A percentile compares a stretch with the other conserved stretches of the same genome.
phyloP scores from a whole-genome alignment of 92 coral and sea anemone genomes.

The Montipora capitata region DNA sequence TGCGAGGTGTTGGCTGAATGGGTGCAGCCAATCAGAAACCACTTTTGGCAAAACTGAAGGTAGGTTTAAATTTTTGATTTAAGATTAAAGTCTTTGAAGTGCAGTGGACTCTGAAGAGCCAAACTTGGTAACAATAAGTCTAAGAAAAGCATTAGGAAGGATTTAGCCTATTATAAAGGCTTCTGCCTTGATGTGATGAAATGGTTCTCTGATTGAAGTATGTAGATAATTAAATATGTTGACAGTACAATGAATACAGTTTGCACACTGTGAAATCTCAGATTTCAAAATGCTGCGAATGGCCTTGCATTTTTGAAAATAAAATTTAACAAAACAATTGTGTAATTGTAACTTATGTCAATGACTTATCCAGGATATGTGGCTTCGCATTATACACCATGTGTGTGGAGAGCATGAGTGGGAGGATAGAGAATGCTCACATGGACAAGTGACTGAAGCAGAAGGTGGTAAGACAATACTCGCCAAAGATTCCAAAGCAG shows the following conservation, averaged over 20 bases:
- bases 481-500: constrained; percentile 1
- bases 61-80: constrained; percentile 22
- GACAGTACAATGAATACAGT: constrained; percentile 1
- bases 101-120: neutral
- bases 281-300: neutral
- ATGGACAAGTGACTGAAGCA: constrained; percentile 69
- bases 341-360: neutral
- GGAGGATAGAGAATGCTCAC: constrained; percentile 76
- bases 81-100: neutral
- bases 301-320: neutral
- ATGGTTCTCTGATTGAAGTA: constrained; percentile 1
- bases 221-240: neutral
- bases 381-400: constrained; percentile 65
- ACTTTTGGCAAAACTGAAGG: constrained; percentile 81
- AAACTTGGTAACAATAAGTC: constrained; percentile 2
- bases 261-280: constrained; percentile 1
- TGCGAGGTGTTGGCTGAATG: constrained; percentile 68
- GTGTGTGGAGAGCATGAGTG: constrained; percentile 59
- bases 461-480: constrained; percentile 46
- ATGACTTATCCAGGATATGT: constrained; percentile 30
- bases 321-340: neutral
- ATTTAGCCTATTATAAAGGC: constrained; percentile 9
- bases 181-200: constrained; percentile 1
- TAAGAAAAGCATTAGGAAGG: constrained; percentile 12
- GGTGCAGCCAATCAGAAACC: constrained; percentile 75